These are phyloP conservation scores for Eretmocerus hayati DNA, from an alignment of 2,888 invertebrate species.

Conservation along the genomic window DNA sequence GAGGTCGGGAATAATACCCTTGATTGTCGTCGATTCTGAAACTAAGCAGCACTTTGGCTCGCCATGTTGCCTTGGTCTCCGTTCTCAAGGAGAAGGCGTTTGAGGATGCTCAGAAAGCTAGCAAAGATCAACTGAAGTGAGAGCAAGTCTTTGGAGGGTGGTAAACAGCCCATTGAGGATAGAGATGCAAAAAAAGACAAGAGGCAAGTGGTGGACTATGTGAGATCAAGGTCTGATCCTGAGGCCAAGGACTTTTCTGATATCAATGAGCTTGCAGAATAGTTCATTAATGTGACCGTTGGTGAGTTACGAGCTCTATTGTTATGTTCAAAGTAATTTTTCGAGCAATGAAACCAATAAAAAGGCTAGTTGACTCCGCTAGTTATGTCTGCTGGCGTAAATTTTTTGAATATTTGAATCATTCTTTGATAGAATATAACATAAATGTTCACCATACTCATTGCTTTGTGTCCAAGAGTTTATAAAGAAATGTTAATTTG, in stretches of 20 bases:
- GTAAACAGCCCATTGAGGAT: conserved; percentile 15
- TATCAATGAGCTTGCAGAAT: conserved; percentile 87
- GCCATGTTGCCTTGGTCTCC: conserved; percentile 64
- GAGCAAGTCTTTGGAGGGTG: conserved; percentile 4
- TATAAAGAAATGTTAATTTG: too few relatives aligned
- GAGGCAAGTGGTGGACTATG: conserved; percentile 38
- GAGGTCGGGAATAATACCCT: conserved; percentile 78
- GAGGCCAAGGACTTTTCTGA: conserved; percentile 89
- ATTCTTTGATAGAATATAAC: too few relatives aligned
- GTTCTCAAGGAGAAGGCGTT: conserved; percentile 74
- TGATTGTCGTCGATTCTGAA: conserved; percentile 75
- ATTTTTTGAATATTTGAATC: too few relatives aligned
- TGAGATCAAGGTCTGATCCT: conserved; percentile 54
- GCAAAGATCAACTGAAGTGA: not conserved
- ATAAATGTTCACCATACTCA: too few relatives aligned
- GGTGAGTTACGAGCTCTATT: too few relatives aligned
- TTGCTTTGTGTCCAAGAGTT: too few relatives aligned
- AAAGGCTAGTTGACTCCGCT: too few relatives aligned
- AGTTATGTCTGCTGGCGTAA: too few relatives aligned
- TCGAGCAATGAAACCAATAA: too few relatives aligned
- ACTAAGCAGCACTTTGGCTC: conserved; percentile 80
- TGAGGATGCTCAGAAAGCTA: conserved; percentile 30
- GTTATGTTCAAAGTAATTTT: too few relatives aligned
- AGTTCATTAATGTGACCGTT: conserved; percentile 53
- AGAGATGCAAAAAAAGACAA: conserved; percentile 28